phyloP scores from a whole-genome alignment of 2,113 vertebrate species.

The Synchiropus splendidus region DNA sequence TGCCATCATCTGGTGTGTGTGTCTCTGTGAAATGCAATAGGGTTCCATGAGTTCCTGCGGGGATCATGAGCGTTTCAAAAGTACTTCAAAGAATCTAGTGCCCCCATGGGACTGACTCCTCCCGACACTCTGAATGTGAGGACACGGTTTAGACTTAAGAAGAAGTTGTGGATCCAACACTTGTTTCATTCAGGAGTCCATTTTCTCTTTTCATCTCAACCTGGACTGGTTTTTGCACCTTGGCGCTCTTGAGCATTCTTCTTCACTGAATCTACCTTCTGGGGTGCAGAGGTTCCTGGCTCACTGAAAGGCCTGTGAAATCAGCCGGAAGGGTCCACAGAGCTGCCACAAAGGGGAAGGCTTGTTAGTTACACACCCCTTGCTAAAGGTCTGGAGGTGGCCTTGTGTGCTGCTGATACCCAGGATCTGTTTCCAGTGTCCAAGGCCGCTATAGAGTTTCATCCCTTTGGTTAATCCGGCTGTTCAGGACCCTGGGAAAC shows the following conservation, averaged over 20 bases:
- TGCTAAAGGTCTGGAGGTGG: constrained; percentile 55
- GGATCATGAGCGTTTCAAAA: too few species aligned
- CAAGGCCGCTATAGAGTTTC: constrained; percentile 60
- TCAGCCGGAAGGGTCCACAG: constrained; percentile 53
- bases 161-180: too few species aligned
- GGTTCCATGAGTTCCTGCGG: too few species aligned
- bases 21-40: too few species aligned
- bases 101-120: too few species aligned
- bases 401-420: constrained; percentile 51
- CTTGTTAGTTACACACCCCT: constrained; percentile 55
- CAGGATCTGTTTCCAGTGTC: constrained; percentile 60
- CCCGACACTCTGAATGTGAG: too few species aligned
- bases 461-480: constrained; percentile 61
- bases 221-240: too few species aligned
- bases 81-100: too few species aligned
- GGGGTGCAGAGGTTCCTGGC: constrained; percentile 40
- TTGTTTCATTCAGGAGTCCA: too few species aligned
- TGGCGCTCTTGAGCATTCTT: constrained; percentile 54
- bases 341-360: constrained; percentile 41
- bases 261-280: constrained; percentile 60
- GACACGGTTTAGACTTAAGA: too few species aligned
- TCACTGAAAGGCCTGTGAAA: constrained; percentile 63
- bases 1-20: too few species aligned
- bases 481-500: constrained; percentile 72
- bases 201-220: too few species aligned